Conservation (phyloP, 2,113 vertebrate species). For the Gopherus flavomarginatus region DNA sequence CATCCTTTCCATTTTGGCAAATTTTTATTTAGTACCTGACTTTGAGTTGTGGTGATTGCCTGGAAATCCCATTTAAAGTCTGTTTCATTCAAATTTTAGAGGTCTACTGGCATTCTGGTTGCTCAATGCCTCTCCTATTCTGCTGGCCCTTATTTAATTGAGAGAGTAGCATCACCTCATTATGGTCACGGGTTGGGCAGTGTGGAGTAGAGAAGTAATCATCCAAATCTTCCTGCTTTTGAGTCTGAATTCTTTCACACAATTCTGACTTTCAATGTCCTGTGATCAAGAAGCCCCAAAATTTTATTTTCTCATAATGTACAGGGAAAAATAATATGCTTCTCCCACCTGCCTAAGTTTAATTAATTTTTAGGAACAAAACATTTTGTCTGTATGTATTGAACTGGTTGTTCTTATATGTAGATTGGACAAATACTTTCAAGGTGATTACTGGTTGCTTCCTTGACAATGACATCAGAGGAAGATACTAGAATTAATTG, state of each 20-base stretch:
- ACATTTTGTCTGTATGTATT: conserved; percentile 5
- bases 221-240: background rate
- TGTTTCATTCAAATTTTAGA: background rate
- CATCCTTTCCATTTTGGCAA: background rate
- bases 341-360: conserved; percentile 32
- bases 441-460: conserved; percentile 21
- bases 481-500: background rate
- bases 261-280: background rate
- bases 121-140: background rate
- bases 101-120: background rate
- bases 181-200: background rate
- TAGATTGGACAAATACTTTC: conserved; percentile 9
- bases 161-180: background rate
- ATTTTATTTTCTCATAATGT: background rate
- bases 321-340: background rate
- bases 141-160: background rate
- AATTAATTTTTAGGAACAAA: background rate
- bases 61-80: background rate
- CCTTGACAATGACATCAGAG: conserved; percentile 23
- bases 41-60: background rate
- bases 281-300: background rate
- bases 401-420: background rate
- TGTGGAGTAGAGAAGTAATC: background rate
- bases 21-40: background rate
- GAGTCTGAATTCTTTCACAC: background rate